Base-by-base conservation (phyloP, 53 echinoderm and acorn worm species). In the Zoroaster sp. region DNA sequence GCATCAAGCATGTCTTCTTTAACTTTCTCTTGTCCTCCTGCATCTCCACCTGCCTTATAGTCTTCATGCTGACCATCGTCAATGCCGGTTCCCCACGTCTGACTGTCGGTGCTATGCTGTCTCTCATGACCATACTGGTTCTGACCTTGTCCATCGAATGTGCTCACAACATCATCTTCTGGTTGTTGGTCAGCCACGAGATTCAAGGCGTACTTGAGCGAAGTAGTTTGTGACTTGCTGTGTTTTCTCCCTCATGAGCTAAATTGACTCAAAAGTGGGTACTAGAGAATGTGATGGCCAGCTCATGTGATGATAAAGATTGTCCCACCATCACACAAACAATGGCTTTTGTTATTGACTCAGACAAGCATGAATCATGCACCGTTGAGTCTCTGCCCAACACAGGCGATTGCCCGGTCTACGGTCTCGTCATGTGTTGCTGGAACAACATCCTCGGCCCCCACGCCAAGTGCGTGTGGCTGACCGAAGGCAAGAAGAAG, bases 391-490 rank as follows among this genome's bases (percentile, higher is more conserved):
- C 45, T 0, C 87, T 91, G 25, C 91, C 78, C 0, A 69, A 79
- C 59, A 90, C 93, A 21, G 66, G 72, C 36, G 92, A 94, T 55
- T 95, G 94, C 59, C 95, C 97, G 1, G 89, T 76, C 53, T 89
- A 92, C 74, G 97, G 90, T 8, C 85, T 97, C 15, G 91, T 97
- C 70, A 80, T 97, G 71, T 95, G 95, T 52, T 88, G 92, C 51
- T 97, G 97, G 97, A 93, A 95, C 67, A 97, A 97, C 83, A 97
- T 97, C 91, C 92, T 97, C 10, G 97, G 97, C 14, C 97, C 97
- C 2, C 94, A 97, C 35, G 90, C 94, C 4, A 94, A 92, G 44
- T 88, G 74, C 43, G 77, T 95, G 4, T 97, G 97, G 97, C 93
- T 87, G 80, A 90, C 93, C 11, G 97, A 92, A 40, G 91, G 89